Percentiles rank a stretch among this genome's conserved stretches.
phyloP scores from a whole-genome alignment of 2,113 vertebrate species.

The Nesogale talazaci region DNA sequence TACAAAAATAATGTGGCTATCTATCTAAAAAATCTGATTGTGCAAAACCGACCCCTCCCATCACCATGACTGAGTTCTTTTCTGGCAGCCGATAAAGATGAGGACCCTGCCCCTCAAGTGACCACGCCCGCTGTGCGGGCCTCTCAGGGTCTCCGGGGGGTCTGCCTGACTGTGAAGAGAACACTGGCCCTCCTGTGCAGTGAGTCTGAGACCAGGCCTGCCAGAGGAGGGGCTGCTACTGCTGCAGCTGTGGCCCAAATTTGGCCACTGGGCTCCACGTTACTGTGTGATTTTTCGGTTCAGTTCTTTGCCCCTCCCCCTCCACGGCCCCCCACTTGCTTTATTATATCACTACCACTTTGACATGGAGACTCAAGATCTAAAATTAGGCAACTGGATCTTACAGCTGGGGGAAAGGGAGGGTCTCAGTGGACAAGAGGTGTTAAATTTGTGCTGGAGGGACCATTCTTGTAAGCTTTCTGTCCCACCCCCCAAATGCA shows the following conservation, averaged over 20 bases:
- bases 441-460: constrained; percentile 44
- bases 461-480: constrained; percentile 57
- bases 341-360: constrained; percentile 3
- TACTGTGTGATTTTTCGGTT: background rate
- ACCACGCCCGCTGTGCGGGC: background rate
- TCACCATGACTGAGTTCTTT: too few species aligned
- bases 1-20: background rate
- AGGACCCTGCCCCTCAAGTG: too few species aligned
- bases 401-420: constrained; percentile 32
- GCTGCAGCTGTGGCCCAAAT: too few species aligned
- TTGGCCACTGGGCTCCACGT: background rate
- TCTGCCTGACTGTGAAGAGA: background rate
- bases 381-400: constrained; percentile 73
- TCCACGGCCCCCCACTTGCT: background rate
- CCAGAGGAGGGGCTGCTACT: background rate
- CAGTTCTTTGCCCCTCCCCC: background rate
- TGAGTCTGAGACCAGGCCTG: background rate
- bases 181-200: background rate
- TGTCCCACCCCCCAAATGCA: background rate
- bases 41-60: background rate
- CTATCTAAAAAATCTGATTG: background rate
- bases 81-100: background rate
- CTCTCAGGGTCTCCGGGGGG: background rate
- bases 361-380: constrained; percentile 56
- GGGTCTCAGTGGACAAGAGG: background rate